Evolutionary conservation across 1,140 invertebrate species (phyloP), one percentile per base, ranked within the genome.

Genomic region (Drosophila pseudoobscura): DNA sequence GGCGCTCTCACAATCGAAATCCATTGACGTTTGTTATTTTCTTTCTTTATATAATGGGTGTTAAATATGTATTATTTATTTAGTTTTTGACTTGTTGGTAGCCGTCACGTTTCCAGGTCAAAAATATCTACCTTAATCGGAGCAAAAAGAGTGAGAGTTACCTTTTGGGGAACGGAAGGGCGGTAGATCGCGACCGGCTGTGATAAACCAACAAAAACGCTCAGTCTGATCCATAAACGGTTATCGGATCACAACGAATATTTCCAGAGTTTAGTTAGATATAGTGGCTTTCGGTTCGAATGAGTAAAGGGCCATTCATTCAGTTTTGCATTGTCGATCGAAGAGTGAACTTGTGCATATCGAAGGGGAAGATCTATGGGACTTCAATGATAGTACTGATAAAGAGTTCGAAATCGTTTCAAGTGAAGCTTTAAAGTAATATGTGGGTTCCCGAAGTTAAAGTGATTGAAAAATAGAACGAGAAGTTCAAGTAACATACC

Each of bases 1-100:
- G 17, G 20, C 43, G 41, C 39, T 52, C 47, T 24, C n/a, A 74
- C 70, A 63, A 73, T 56, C 58, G 58, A n/a, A 39, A 26, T 8
- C 54, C 41, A 75, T 64, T 71, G 60, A 62, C 45, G 65, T 75
- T 45, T 35, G n/a, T 41, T 20, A n/a, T 41, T 60, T 70, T 49
- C 51, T 41, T 53, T 64, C 49, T 76, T 80, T 84, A 85, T 85
- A 80, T 74, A 85, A 85, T 62, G 66, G 59, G 75, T 84, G 75
- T 71, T 83, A 84, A 63, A 29, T 75, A 7, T 44, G 26, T 57
- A 9, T 63, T 73, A 63, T 74, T 73, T 74, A 52, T 54, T 47
- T 74, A 69, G 26, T 65, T 73, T 55, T 31, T 66, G 54, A 39
- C 41, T 61, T 58, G 64, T 73, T 35, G 59, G 9, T 35, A 0